Evolutionary conservation across 2,888 invertebrate genomes (phyloP).

Genomic region (Scaptomyza flava): DNA sequence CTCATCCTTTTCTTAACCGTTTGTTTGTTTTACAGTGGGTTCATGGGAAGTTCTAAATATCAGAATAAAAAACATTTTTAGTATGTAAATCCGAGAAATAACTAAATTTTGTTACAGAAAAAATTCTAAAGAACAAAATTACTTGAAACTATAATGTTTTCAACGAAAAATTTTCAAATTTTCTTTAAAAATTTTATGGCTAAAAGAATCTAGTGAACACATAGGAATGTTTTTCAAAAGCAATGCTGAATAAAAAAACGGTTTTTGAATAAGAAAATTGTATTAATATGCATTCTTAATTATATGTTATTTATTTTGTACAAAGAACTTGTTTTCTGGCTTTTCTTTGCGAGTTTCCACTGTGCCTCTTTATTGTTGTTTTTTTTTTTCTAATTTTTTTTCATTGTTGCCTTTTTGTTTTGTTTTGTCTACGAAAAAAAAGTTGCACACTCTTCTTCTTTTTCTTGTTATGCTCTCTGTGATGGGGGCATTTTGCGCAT

Average conservation of each 20-base stretch:
- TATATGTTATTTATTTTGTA: neutral
- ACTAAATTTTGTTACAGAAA: too few species aligned
- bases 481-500: conserved; percentile 74
- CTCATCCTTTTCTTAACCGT: neutral
- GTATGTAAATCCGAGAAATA: too few species aligned
- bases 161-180: too few species aligned
- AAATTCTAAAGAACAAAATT: too few species aligned
- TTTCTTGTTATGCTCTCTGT: conserved; percentile 4
- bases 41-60: neutral
- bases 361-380: conserved; percentile 3
- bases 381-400: conserved; percentile 49
- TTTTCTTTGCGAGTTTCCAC: neutral
- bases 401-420: conserved; percentile 43
- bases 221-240: too few species aligned
- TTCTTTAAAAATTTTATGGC: too few species aligned
- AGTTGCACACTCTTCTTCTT: conserved; percentile 29
- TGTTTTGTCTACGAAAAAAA: conserved; percentile 72
- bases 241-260: neutral
- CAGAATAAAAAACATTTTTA: neutral
- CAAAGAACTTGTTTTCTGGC: neutral
- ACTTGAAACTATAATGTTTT: too few species aligned
- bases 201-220: too few species aligned
- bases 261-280: too few species aligned
- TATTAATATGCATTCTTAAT: too few species aligned
- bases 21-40: conserved; percentile 7